Base-by-base conservation (phyloP, 2,113 vertebrate species). In the Pterophyllum scalare region DNA sequence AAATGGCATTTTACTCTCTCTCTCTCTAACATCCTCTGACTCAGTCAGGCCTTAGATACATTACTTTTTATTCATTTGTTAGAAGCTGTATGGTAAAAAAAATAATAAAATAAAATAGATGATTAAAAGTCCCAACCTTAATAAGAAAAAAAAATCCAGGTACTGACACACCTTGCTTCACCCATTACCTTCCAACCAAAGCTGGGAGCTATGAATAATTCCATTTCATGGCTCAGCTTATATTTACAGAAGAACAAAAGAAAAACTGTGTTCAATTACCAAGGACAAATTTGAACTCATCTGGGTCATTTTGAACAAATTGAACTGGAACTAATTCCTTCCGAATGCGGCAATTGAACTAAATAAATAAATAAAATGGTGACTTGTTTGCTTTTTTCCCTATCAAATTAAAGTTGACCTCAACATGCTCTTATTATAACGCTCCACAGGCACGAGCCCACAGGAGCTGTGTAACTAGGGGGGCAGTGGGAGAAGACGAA, bases 391-490 rank as follows among this genome's bases (percentile, higher is more conserved):
- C 89, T 80, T 61, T 77, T 70, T 56, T 12, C 31, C 33, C 13
- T 31, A 67, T 93, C 76, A 91, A 93, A 94, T 93, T 91, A 93
- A 89, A 87, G 83, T 81, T 92, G 89, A 92, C 93, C 92, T 89
- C 79, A 75, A 79, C 85, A 59, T 54, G 80, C 77, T 86, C 90
- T 57, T 75, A 77, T 93, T 92, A 89, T 54, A 80, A 82, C 70
- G n/a, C 61, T 81, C 77, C 82, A 77, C 83, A 81, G 61, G 84
- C 77, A 59, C 28, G 2, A 38, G 31, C 81, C 88, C 89, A 76
- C 11, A 79, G 87, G 90, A 91, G 83, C 80, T 76, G 54, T 77
- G 80, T 79, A 24, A 82, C 60, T 54, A 79, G 49, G 19, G 31
- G 35, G 70, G 10, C 35, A 38, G 35, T 26, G 58, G 77, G 56